A percentile compares a stretch with the other conserved stretches of the same genome.
phyloP scores from a whole-genome alignment of 2,113 vertebrate species.

The Syngnathoides biaculeatus region DNA sequence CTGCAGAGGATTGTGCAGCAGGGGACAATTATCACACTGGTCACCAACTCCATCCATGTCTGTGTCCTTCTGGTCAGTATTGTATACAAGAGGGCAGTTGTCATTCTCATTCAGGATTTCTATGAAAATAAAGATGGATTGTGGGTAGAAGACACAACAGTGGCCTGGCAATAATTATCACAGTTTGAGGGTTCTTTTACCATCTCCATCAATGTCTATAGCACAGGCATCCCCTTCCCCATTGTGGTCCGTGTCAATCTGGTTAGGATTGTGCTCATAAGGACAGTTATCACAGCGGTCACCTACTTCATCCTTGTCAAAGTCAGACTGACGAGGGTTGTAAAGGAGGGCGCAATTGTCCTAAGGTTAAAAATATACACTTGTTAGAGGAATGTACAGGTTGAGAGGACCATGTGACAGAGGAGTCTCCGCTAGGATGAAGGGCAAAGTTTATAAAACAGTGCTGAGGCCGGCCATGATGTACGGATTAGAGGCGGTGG shows the following conservation, averaged over 20 bases:
- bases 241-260: constrained; percentile 92
- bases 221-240: constrained; percentile 93
- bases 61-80: constrained; percentile 91
- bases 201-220: constrained; percentile 94
- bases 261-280: constrained; percentile 91
- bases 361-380: constrained; percentile 53
- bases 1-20: constrained; percentile 91
- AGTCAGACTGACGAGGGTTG: constrained; percentile 93
- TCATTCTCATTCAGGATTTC: constrained; percentile 91
- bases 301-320: constrained; percentile 95
- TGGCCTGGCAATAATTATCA: neutral
- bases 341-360: constrained; percentile 94
- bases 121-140: constrained; percentile 37
- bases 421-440: no score
- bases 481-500: no score
- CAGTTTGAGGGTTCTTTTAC: constrained; percentile 63
- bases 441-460: no score
- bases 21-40: constrained; percentile 94
- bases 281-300: constrained; percentile 97
- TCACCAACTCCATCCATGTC: constrained; percentile 94
- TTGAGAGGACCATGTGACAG: neutral
- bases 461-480: no score
- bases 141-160: neutral
- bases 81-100: constrained; percentile 95
- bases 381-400: constrained; percentile 8